Conservation (phyloP, 2,113 vertebrate genomes). For the Butorides virescens region DNA sequence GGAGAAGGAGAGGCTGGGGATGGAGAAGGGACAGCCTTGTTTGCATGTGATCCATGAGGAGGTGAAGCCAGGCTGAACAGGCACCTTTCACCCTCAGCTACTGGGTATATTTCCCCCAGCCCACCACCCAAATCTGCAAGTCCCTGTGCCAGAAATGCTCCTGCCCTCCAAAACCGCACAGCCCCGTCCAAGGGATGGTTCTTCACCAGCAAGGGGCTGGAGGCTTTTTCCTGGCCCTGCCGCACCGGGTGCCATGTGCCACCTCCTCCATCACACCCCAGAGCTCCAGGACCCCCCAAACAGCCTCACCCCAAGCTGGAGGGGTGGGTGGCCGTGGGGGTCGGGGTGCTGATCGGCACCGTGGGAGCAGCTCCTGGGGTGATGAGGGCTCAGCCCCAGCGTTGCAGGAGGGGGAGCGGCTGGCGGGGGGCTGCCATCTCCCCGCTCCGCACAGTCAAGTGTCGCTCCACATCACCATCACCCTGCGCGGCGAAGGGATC, state of each 20-base stretch:
- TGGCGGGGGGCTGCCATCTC: neutral
- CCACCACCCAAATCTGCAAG: neutral
- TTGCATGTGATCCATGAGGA: neutral
- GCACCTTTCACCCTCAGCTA: neutral
- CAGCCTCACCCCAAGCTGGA: neutral
- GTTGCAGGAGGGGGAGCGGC: neutral
- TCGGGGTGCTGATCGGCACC: neutral
- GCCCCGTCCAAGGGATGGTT: neutral
- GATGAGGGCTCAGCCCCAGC: rapidly evolving
- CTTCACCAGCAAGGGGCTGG: neutral
- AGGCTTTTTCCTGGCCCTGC: neutral
- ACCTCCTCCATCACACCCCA: neutral
- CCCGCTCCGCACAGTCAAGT: neutral
- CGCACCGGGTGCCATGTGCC: neutral
- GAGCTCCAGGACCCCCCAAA: rapidly evolving
- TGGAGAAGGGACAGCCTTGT: neutral
- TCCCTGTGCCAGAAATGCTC: neutral
- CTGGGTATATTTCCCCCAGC: rapidly evolving
- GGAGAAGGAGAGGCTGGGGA: neutral
- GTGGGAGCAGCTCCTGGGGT: neutral
- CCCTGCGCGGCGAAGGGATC: neutral
- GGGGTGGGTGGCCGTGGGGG: neutral
- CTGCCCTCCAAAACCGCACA: neutral
- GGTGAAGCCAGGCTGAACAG: neutral
- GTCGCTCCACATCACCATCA: neutral